Percentiles rank a stretch among this genome's conserved stretches.
Evolutionary conservation across 2,113 vertebrate species (phyloP).

Genomic region (Procapra przewalskii): DNA sequence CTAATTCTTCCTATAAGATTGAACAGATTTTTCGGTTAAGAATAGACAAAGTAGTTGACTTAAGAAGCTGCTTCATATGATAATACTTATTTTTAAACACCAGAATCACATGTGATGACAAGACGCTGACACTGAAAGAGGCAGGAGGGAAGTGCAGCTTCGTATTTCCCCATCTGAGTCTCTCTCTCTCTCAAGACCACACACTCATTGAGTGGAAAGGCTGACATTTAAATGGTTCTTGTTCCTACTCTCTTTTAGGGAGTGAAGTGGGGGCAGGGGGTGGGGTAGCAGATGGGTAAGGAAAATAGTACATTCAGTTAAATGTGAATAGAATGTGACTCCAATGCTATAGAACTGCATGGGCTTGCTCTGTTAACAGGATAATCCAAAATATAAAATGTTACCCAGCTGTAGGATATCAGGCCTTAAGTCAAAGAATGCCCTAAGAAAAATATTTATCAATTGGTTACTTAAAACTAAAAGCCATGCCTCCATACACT

Average conservation of each 20-base stretch:
- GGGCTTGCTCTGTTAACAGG: neutral
- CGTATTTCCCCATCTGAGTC: neutral
- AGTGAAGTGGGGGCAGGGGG: neutral
- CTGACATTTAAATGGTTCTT: neutral
- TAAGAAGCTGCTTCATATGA: neutral
- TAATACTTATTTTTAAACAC: neutral
- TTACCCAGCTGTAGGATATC: neutral
- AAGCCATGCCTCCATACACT: neutral
- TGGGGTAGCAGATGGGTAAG: neutral
- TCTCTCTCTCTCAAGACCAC: neutral
- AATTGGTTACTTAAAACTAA: slow-evolving; percentile 1
- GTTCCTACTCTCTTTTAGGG: neutral
- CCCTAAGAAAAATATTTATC: neutral
- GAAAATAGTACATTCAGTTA: neutral
- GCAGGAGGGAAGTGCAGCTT: neutral
- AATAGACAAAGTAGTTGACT: neutral
- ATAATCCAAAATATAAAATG: neutral
- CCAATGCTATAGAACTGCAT: neutral
- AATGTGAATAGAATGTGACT: neutral
- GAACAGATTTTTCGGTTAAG: neutral
- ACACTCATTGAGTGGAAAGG: neutral
- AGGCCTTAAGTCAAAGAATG: neutral
- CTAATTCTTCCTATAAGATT: neutral
- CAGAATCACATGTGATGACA: neutral
- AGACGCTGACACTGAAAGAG: neutral